These are phyloP conservation scores for Helicorthomorpha holstii DNA, from an alignment of 1,140 invertebrate genomes.

Conservation along the genomic window DNA sequence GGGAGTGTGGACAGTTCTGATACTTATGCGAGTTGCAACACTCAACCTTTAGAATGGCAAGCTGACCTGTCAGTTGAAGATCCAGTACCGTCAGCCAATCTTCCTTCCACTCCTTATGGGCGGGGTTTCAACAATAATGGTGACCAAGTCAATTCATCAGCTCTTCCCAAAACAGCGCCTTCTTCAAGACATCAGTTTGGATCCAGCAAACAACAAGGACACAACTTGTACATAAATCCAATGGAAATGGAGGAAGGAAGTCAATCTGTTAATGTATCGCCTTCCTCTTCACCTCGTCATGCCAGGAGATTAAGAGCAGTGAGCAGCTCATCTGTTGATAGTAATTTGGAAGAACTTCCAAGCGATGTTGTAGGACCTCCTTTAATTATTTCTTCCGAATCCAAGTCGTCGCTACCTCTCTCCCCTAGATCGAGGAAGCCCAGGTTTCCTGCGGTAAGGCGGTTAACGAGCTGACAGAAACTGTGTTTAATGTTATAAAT, in stretches of 20 bases:
- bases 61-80: conserved; percentile 15
- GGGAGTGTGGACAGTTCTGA: conserved; percentile 68
- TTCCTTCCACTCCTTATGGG: not conserved
- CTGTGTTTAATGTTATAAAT: too few species aligned
- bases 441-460: conserved; percentile 60
- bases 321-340: not conserved
- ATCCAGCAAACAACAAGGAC: too few species aligned
- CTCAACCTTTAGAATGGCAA: conserved; percentile 73
- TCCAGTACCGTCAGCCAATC: conserved; percentile 6
- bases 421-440: conserved; percentile 49
- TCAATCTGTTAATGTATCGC: not conserved
- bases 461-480: too few species aligned
- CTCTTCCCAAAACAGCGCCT: too few species aligned
- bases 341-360: not conserved
- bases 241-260: conserved; percentile 32
- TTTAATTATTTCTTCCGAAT: conserved; percentile 21
- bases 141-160: too few species aligned
- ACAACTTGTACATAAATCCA: conserved; percentile 84
- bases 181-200: too few species aligned
- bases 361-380: not conserved
- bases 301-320: not conserved
- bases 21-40: conserved; percentile 89
- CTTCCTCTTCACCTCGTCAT: not conserved
- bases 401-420: conserved; percentile 45
- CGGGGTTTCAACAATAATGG: not conserved